A percentile compares a stretch with the other conserved stretches of the same genome.
Evolutionary conservation across 1,140 invertebrate genomes (phyloP).

Genomic region (Helicorthomorpha holstii): DNA sequence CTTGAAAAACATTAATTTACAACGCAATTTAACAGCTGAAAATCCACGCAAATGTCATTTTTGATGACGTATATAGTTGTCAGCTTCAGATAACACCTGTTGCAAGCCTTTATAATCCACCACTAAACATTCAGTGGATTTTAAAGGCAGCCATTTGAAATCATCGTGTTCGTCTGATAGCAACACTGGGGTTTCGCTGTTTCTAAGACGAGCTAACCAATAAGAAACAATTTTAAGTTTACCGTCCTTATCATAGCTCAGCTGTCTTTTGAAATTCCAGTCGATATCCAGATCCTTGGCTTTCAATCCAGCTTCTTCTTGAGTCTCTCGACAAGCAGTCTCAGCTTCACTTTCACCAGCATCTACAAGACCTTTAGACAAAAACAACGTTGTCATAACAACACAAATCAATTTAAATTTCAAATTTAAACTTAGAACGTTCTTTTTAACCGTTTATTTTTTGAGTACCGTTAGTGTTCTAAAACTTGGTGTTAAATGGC

Average conservation of each 20-base stretch:
- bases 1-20: too few relatives aligned
- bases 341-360: constrained; percentile 56
- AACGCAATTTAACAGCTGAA: too few relatives aligned
- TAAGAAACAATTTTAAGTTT: constrained; percentile 67
- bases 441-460: too few relatives aligned
- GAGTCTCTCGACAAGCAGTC: constrained; percentile 69
- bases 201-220: constrained; percentile 73
- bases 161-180: too few relatives aligned
- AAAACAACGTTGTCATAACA: constrained; percentile 2
- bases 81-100: too few relatives aligned
- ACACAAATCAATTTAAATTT: constrained; percentile 3
- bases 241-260: constrained; percentile 46
- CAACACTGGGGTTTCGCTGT: too few relatives aligned
- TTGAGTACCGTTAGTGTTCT: too few relatives aligned
- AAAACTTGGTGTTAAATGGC: constrained; percentile 10
- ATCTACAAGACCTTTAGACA: constrained; percentile 58
- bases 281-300: constrained; percentile 21
- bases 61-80: too few relatives aligned
- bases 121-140: too few relatives aligned
- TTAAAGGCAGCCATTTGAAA: too few relatives aligned
- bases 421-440: not conserved
- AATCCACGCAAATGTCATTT: too few relatives aligned
- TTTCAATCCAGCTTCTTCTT: constrained; percentile 63
- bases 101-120: too few relatives aligned
- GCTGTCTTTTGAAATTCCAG: constrained; percentile 22